phyloP scores from a whole-genome alignment of 2,113 vertebrate species.

The Gymnobelideus leadbeateri region DNA sequence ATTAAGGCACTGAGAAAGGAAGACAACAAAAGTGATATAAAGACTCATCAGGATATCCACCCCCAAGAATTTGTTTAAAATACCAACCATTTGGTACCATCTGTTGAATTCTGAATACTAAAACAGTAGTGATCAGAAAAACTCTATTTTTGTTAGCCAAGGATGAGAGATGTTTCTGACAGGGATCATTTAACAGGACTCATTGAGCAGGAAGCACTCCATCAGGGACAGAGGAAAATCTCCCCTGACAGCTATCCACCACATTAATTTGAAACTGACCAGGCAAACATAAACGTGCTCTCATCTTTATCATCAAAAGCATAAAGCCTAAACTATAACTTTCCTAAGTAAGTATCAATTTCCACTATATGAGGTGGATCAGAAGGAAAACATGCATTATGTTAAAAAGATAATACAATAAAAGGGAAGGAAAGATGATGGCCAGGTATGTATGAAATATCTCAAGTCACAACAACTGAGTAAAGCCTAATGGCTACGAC shows the following conservation, averaged over 20 bases:
- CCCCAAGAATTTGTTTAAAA: constrained; percentile 56
- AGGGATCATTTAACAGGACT: constrained; percentile 58
- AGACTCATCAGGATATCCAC: constrained; percentile 30
- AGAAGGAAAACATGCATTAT: constrained; percentile 1
- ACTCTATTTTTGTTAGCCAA: constrained; percentile 50
- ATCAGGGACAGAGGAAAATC: constrained; percentile 46
- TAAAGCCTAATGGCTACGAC: not conserved
- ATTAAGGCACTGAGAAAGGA: not conserved
- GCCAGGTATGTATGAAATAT: not conserved
- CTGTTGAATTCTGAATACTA: constrained; percentile 65
- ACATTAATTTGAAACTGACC: constrained; percentile 62
- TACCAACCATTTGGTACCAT: constrained; percentile 64
- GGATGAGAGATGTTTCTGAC: constrained; percentile 60
- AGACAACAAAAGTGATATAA: not conserved
- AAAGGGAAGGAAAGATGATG: not conserved
- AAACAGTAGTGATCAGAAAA: constrained; percentile 39
- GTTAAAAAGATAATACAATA: not conserved
- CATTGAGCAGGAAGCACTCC: constrained; percentile 45
- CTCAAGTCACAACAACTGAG: not conserved
- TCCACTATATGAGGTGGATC: not conserved
- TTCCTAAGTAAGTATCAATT: not conserved
- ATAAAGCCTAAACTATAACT: not conserved
- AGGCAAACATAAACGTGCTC: constrained; percentile 39
- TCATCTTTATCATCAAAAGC: not conserved
- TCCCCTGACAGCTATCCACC: constrained; percentile 49